A percentile compares a stretch with the other conserved stretches of the same genome.
Evolutionary conservation across 53 echinoderm and acorn worm genomes (phyloP).

Genomic region (Henricia sp.): DNA sequence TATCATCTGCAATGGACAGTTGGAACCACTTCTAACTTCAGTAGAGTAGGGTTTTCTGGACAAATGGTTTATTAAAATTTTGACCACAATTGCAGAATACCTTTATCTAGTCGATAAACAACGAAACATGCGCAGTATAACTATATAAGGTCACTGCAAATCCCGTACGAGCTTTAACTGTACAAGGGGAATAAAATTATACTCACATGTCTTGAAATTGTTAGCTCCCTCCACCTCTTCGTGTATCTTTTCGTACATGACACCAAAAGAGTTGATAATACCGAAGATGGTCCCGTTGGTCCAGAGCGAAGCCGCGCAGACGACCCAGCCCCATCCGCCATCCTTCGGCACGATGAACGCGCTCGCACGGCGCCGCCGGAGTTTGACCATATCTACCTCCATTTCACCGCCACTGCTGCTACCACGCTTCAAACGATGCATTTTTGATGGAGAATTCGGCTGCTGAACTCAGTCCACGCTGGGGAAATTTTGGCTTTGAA

Average conservation of each 20-base stretch:
- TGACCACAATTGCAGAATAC: too few relatives aligned
- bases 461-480: not conserved
- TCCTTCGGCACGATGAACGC: constrained; percentile 72
- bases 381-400: constrained; percentile 53
- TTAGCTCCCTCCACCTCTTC: constrained; percentile 75
- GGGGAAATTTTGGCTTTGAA: not conserved
- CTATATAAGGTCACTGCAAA: too few relatives aligned
- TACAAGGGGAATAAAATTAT: too few relatives aligned
- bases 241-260: constrained; percentile 76
- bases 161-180: too few relatives aligned
- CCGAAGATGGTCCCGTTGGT: constrained; percentile 92
- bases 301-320: constrained; percentile 90
- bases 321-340: constrained; percentile 92
- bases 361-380: constrained; percentile 41
- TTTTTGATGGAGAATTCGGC: not conserved
- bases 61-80: too few relatives aligned
- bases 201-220: constrained; percentile 84
- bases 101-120: too few relatives aligned
- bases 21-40: too few relatives aligned
- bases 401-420: constrained; percentile 29
- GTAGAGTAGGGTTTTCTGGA: too few relatives aligned
- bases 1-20: too few relatives aligned
- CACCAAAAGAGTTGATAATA: constrained; percentile 91
- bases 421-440: constrained; percentile 3
- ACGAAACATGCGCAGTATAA: too few relatives aligned